These are phyloP conservation scores for Tricholauxania praeusta DNA, from an alignment of 2,888 invertebrate genomes.

Conservation along the genomic window DNA sequence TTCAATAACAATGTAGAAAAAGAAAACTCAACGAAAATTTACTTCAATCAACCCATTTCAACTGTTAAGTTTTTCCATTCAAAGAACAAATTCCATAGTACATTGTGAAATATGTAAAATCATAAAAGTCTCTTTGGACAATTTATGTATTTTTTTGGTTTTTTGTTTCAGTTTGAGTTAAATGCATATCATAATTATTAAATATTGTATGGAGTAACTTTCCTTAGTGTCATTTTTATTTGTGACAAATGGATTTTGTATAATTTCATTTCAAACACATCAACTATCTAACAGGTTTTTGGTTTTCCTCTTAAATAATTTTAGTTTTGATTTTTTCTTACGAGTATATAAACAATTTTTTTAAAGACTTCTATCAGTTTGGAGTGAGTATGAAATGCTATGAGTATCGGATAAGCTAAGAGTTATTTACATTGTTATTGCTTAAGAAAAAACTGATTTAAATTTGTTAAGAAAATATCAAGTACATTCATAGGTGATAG, in stretches of 20 bases:
- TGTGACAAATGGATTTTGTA: neutral
- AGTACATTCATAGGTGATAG: too few species aligned
- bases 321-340: slow-evolving; percentile 26
- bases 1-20: slow-evolving; percentile 15
- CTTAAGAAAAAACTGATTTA: too few species aligned
- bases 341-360: slow-evolving; percentile 7
- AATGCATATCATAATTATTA: too few species aligned
- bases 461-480: too few species aligned
- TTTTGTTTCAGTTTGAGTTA: too few species aligned
- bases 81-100: too few species aligned
- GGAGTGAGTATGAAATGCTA: neutral
- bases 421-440: neutral
- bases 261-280: slow-evolving; percentile 15
- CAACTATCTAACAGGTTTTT: slow-evolving; percentile 20
- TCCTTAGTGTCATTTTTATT: neutral
- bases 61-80: neutral
- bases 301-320: slow-evolving; percentile 29
- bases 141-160: too few species aligned
- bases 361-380: neutral
- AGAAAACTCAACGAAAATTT: neutral
- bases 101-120: too few species aligned
- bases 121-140: too few species aligned
- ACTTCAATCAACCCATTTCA: neutral
- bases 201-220: too few species aligned
- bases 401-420: neutral